These are phyloP conservation scores for Anas bahamensis DNA, from an alignment of 2,797 vertebrate species.

Conservation along the genomic window DNA sequence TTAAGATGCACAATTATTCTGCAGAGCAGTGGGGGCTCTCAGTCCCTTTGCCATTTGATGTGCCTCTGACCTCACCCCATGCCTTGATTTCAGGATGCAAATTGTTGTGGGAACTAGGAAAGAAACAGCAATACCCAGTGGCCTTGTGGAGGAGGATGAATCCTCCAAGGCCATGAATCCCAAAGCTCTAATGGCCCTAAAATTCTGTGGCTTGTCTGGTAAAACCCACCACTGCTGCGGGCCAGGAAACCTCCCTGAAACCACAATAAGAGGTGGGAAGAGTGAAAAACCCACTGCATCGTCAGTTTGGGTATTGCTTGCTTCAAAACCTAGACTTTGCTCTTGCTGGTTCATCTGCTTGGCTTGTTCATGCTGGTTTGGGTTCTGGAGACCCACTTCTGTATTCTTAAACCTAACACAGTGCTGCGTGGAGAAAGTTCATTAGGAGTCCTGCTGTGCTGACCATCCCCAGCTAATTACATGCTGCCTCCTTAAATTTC, in stretches of 20 bases:
- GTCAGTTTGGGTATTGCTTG: background rate
- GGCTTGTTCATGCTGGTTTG: background rate
- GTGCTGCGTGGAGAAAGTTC: background rate
- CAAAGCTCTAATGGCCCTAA: background rate
- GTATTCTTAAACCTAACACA: background rate
- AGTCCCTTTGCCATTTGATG: background rate
- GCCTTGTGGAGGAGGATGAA: background rate
- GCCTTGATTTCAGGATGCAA: background rate
- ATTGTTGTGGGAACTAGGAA: background rate
- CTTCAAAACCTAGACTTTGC: background rate
- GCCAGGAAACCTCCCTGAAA: background rate
- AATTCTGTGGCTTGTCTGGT: background rate
- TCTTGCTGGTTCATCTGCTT: background rate
- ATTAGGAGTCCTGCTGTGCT: background rate
- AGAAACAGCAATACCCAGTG: background rate
- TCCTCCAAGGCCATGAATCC: background rate
- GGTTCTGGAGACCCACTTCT: background rate
- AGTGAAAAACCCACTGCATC: background rate
- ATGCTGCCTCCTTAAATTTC: conserved; percentile 55
- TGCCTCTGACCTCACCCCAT: background rate
- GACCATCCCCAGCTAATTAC: conserved; percentile 45
- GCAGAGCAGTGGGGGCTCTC: fast-evolving
- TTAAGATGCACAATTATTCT: background rate
- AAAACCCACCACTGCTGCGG: background rate
- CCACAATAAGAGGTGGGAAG: background rate